phyloP scores from a whole-genome alignment of 1,140 invertebrate species.

The Tetraneura akinire region DNA sequence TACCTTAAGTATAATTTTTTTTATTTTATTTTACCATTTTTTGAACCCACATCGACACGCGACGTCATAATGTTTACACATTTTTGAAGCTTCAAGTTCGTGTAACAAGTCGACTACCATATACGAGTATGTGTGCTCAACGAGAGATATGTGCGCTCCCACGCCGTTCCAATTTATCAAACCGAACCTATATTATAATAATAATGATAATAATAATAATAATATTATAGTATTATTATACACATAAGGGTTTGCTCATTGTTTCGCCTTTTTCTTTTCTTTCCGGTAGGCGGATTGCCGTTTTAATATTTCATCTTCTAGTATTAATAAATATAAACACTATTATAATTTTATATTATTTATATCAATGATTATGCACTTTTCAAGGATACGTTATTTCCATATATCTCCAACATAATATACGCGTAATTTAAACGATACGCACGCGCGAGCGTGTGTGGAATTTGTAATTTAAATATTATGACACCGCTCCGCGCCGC shows the following conservation, averaged over 20 bases:
- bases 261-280: constrained; percentile 43
- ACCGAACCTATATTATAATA: constrained; percentile 44
- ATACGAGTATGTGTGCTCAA: constrained; percentile 6
- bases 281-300: constrained; percentile 32
- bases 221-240: no score
- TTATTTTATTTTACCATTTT: no score
- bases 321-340: background rate
- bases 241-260: constrained; percentile 39
- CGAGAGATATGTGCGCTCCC: background rate
- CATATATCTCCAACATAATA: constrained; percentile 34
- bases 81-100: constrained; percentile 33
- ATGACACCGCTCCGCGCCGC: background rate
- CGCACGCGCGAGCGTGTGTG: no score
- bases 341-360: no score
- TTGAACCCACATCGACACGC: constrained; percentile 47
- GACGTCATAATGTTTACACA: background rate
- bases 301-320: constrained; percentile 32
- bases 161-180: constrained; percentile 36
- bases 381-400: constrained; percentile 32
- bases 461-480: background rate
- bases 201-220: no score
- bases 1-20: no score
- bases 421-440: no score
- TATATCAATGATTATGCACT: constrained; percentile 46
- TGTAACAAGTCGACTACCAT: constrained; percentile 50